A percentile compares a stretch with the other conserved stretches of the same genome.
Conservation (phyloP, 1,140 invertebrate genomes). For the Carposina sasakii region DNA sequence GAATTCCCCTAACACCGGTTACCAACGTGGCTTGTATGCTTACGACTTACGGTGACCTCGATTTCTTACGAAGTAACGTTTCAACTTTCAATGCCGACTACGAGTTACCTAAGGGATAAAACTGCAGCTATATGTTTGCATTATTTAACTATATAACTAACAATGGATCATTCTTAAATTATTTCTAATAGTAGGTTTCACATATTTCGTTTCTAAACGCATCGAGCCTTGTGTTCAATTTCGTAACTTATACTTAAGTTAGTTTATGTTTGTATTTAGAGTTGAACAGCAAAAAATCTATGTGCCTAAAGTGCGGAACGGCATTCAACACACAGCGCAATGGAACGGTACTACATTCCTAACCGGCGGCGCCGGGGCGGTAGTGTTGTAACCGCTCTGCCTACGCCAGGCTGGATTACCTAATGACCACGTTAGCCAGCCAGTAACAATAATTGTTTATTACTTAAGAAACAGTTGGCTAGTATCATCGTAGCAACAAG, state of each 20-base stretch:
- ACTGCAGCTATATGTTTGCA: too few species aligned
- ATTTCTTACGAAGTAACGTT: conserved; percentile 70
- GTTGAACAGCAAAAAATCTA: too few species aligned
- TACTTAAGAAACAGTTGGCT: conserved; percentile 4
- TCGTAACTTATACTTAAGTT: too few species aligned
- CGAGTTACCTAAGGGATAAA: conserved; percentile 31
- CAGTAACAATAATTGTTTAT: conserved; percentile 15
- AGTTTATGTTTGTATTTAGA: too few species aligned
- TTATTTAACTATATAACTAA: too few species aligned
- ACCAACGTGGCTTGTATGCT: conserved; percentile 55
- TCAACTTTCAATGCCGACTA: conserved; percentile 67
- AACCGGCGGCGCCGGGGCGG: too few species aligned
- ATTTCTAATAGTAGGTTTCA: too few species aligned
- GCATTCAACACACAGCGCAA: conserved; percentile 38
- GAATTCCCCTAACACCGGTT: conserved; percentile 22
- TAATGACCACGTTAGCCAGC: conserved; percentile 49
- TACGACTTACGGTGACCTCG: conserved; percentile 63
- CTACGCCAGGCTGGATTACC: conserved; percentile 58
- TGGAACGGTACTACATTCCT: conserved; percentile 62
- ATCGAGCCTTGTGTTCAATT: too few species aligned
- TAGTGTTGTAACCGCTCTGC: conserved; percentile 61
- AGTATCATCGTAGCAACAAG: neutral
- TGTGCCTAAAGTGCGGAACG: conserved; percentile 14
- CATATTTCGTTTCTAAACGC: too few species aligned
- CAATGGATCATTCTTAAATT: too few species aligned